A percentile compares a stretch with the other conserved stretches of the same genome.
These are phyloP conservation scores for Machimus rusticus DNA, from an alignment of 2,888 invertebrate species.

Conservation along the genomic window DNA sequence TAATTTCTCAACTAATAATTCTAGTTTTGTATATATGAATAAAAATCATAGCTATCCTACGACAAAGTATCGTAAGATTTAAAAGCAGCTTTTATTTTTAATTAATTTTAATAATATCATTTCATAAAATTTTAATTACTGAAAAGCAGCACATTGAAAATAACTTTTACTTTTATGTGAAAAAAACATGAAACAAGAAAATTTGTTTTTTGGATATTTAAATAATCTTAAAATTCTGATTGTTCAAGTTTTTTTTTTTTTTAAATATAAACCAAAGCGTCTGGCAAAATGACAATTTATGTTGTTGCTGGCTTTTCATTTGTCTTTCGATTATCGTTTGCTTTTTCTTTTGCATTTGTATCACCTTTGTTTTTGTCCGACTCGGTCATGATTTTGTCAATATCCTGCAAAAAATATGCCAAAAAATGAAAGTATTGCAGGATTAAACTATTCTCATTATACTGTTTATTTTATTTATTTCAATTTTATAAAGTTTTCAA, in stretches of 20 bases:
- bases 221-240: slow-evolving; percentile 6
- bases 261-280: not conserved
- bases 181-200: not conserved
- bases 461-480: slow-evolving; percentile 27
- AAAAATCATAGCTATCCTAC: not conserved
- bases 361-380: slow-evolving; percentile 56
- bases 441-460: slow-evolving; percentile 11
- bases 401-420: slow-evolving; percentile 61
- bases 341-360: slow-evolving; percentile 42
- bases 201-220: not conserved
- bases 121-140: not conserved
- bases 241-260: slow-evolving; percentile 12
- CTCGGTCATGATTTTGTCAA: slow-evolving; percentile 60
- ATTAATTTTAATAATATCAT: not conserved
- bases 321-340: slow-evolving; percentile 42
- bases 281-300: slow-evolving; percentile 29
- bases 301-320: slow-evolving; percentile 45
- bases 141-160: slow-evolving; percentile 35
- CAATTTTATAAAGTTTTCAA: not conserved
- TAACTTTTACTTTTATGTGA: not conserved
- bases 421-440: slow-evolving; percentile 48
- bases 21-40: slow-evolving; percentile 7
- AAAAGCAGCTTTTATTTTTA: slow-evolving; percentile 6
- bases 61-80: slow-evolving; percentile 35
- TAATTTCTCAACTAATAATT: slow-evolving; percentile 29